Conservation (phyloP, 2,888 invertebrate species). For the Sinopyrophorus schimmeli region DNA sequence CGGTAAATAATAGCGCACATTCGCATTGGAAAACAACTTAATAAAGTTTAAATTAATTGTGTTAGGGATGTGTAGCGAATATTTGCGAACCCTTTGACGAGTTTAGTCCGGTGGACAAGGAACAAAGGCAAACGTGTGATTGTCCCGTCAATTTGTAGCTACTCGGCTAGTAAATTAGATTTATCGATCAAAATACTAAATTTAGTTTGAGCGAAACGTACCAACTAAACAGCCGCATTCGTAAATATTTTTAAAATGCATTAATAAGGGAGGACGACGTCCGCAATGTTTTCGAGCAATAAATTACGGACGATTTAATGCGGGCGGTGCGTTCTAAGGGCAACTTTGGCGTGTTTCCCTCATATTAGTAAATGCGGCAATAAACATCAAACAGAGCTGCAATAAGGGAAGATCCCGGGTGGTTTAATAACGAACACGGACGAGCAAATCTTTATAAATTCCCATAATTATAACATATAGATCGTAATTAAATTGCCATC, state of each 20-base stretch:
- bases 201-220: background rate
- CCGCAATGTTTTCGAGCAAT: conserved; percentile 7
- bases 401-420: conserved; percentile 39
- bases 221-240: background rate
- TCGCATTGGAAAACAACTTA: conserved; percentile 32
- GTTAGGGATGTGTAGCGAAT: conserved; percentile 46
- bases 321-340: conserved; percentile 21
- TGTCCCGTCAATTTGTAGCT: conserved; percentile 53
- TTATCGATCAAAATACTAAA: conserved; percentile 50
- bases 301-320: conserved; percentile 25
- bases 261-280: background rate
- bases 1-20: conserved; percentile 31
- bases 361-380: conserved; percentile 33
- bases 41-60: conserved; percentile 43
- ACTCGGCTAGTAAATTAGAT: conserved; percentile 52
- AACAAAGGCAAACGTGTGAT: conserved; percentile 50
- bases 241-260: background rate
- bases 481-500: conserved; percentile 55
- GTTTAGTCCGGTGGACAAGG: conserved; percentile 41
- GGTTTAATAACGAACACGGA: conserved; percentile 49
- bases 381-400: conserved; percentile 36
- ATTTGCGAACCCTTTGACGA: conserved; percentile 50
- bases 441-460: conserved; percentile 55
- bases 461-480: conserved; percentile 55
- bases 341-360: conserved; percentile 24